Percentiles rank a stretch among this genome's conserved stretches.
phyloP scores from a whole-genome alignment of 2,888 invertebrate genomes.

The Lymantria dispar region DNA sequence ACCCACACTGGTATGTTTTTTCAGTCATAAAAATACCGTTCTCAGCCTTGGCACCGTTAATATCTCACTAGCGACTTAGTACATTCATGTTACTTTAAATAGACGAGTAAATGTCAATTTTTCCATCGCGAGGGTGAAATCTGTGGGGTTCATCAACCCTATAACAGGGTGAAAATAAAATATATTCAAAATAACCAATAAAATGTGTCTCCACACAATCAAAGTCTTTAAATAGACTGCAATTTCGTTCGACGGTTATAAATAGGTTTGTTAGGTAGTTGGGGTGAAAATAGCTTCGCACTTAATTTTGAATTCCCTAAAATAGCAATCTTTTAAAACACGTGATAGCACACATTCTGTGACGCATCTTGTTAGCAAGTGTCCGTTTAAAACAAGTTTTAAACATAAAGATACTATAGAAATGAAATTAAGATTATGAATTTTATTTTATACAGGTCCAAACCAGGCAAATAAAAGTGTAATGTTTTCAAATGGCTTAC shows the following conservation, averaged over 20 bases:
- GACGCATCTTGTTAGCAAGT: conserved; percentile 18
- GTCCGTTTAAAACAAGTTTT: conserved; percentile 7
- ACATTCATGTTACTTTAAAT: conserved; percentile 26
- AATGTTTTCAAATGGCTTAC: too few relatives aligned
- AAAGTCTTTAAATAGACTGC: conserved; percentile 40
- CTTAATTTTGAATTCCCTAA: conserved; percentile 23
- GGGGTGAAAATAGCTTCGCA: conserved; percentile 40
- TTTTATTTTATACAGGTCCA: too few relatives aligned
- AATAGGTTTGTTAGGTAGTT: conserved; percentile 37
- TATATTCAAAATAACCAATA: conserved; percentile 40
- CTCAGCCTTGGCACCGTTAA: conserved; percentile 15
- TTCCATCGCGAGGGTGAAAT: conserved; percentile 36
- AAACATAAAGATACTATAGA: too few relatives aligned
- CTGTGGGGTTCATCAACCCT: conserved; percentile 29
- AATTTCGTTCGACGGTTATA: conserved; percentile 42
- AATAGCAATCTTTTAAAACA: conserved; percentile 23
- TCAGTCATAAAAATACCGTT: conserved; percentile 17
- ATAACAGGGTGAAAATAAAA: conserved; percentile 19
- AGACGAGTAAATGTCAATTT: conserved; percentile 39
- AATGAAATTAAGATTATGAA: too few relatives aligned
- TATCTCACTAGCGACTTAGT: conserved; percentile 18
- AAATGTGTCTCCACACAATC: conserved; percentile 41
- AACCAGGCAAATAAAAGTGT: too few relatives aligned
- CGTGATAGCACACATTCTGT: conserved; percentile 8
- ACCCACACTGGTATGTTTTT: not conserved